These are phyloP conservation scores for Campopleginae sp. DNA, from an alignment of 2,888 invertebrate species.

Conservation along the genomic window DNA sequence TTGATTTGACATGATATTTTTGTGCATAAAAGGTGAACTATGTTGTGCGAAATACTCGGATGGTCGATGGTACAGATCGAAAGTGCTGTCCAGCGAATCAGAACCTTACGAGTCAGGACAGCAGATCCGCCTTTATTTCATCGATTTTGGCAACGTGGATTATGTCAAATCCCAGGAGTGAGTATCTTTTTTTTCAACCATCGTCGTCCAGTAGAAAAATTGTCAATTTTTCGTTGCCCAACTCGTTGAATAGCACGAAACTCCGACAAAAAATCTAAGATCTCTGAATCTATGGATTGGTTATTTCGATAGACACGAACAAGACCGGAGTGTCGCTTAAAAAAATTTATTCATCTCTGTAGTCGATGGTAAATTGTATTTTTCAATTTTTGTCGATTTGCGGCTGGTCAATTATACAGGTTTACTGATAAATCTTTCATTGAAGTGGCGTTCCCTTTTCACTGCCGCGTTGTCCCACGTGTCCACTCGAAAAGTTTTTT, in stretches of 20 bases:
- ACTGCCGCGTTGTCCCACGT: neutral
- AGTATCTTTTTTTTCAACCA: constrained; percentile 43
- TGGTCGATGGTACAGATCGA: constrained; percentile 90
- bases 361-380: neutral
- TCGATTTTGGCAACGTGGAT: constrained; percentile 91
- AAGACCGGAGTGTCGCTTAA: neutral
- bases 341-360: neutral
- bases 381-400: neutral
- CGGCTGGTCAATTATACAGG: neutral
- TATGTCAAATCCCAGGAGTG: constrained; percentile 65
- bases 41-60: constrained; percentile 89
- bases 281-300: neutral
- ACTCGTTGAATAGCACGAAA: neutral
- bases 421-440: neutral
- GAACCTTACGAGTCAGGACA: constrained; percentile 75
- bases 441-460: neutral
- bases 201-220: constrained; percentile 18
- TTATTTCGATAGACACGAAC: neutral
- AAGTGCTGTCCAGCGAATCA: constrained; percentile 85
- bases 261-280: neutral
- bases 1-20: neutral
- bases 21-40: constrained; percentile 82
- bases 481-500: neutral
- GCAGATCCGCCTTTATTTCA: constrained; percentile 87
- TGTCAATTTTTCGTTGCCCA: neutral